phyloP scores from a whole-genome alignment of 2,113 vertebrate species.

The Antigone vipio region DNA sequence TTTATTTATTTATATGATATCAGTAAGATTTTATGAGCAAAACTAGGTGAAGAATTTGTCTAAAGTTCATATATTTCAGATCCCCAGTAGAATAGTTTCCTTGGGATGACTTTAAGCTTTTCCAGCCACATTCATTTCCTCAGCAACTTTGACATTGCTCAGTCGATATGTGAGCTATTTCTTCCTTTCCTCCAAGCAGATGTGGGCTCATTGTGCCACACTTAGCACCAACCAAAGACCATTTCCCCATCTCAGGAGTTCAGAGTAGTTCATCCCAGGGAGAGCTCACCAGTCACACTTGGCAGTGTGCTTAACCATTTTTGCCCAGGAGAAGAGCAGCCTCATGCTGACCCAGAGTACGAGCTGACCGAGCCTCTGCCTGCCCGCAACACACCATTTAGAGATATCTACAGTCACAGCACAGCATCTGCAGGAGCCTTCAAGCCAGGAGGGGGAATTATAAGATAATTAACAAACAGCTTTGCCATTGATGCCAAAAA shows the following conservation, averaged over 20 bases:
- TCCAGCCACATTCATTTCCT: background rate
- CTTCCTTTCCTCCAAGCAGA: background rate
- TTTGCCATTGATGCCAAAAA: background rate
- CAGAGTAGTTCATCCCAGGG: background rate
- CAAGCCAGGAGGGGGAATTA: background rate
- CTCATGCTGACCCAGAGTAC: background rate
- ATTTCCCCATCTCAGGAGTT: background rate
- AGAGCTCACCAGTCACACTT: background rate
- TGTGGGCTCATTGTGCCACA: background rate
- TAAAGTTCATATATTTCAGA: background rate
- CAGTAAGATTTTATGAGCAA: background rate
- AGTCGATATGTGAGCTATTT: background rate
- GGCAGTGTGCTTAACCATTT: background rate
- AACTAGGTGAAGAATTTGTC: background rate
- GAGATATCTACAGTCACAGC: background rate
- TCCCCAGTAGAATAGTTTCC: background rate
- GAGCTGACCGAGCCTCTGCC: background rate
- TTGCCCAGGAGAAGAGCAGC: background rate
- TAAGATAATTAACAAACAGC: background rate
- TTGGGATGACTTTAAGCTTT: background rate
- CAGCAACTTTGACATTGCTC: background rate
- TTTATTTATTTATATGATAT: background rate
- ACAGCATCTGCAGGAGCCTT: background rate
- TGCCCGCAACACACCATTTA: background rate
- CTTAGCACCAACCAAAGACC: background rate